Base-by-base conservation (phyloP, 2,888 invertebrate genomes). In the Sesamia inferens region DNA sequence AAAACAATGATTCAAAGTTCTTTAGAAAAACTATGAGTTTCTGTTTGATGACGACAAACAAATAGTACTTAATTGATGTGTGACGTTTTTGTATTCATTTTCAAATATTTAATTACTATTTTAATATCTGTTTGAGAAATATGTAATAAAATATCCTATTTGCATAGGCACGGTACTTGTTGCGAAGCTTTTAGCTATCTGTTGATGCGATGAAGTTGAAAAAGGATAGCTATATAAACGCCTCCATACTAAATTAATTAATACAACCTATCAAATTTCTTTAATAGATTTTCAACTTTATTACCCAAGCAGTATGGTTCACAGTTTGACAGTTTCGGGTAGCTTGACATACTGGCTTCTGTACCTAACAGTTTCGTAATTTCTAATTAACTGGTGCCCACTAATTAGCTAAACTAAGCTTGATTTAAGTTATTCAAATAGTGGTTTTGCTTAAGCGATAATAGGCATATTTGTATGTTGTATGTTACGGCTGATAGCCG, bases 41-140 rank as follows among this genome's bases (percentile, higher is more conserved):
- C 65, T 48, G 47, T 76, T 71, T 64, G n/a, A 51, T 44, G 24
- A 64, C 55, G 68, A 72, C 76, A 62, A 77, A 80, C 44, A 69
- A 55, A 59, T 64, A 80, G 10, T 69, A 59, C 8, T 19, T 19
- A 63, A 59, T 61, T 16, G 31, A 55, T 64, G 64, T 31, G 39
- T 80, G 73, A 77, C 67, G 79, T 76, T 62, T 51, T 42, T 24
- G 5, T 62, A 65, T 79, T 71, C 66, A 68, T 66, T 72, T 59
- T 68, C 57, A 66, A 79, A 76, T 66, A 66, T 65, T 48, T 57
- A 54, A 44, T 42, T 39, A 39, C 39, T 39, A 66, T 66, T 31
- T 48, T 39, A 11, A 31, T 7, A 31, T 31, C 4, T 48, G 11
- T 63, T 31, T 61, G 13, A 11, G 14, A 42, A 19, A 44, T 11